Evolutionary conservation across 2,888 invertebrate species (phyloP).

Genomic region (Diplazon laetatorius): DNA sequence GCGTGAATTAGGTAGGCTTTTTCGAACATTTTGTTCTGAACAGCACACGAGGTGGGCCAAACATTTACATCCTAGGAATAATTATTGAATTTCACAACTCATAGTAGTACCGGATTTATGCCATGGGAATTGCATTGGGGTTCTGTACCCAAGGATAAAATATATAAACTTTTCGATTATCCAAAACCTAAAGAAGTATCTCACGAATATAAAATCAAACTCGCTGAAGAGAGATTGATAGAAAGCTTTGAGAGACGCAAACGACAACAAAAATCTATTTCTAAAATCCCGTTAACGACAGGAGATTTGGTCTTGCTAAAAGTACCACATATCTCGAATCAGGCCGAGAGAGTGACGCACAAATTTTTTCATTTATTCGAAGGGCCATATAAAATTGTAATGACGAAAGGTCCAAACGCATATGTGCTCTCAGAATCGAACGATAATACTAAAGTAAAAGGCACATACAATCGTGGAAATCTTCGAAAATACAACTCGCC

Average conservation of each 20-base stretch:
- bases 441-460: too few relatives aligned
- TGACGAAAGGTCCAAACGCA: background rate
- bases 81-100: background rate
- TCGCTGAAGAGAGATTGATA: background rate
- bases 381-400: background rate
- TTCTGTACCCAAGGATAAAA: background rate
- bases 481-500: too few relatives aligned
- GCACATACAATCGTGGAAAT: too few relatives aligned
- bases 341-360: background rate
- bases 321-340: conserved; percentile 17
- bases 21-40: conserved; percentile 33
- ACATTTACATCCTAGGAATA: background rate
- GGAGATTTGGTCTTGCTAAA: conserved; percentile 24
- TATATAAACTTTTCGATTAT: background rate
- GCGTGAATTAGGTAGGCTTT: conserved; percentile 36
- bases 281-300: background rate
- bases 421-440: background rate
- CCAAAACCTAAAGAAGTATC: background rate
- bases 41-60: conserved; percentile 35
- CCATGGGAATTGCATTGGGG: background rate
- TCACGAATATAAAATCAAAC: background rate
- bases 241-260: background rate
- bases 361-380: conserved; percentile 10
- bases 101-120: conserved; percentile 2
- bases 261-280: background rate